Conservation (phyloP, 2,113 vertebrate species). For the Lamprologus ornatipinnis region DNA sequence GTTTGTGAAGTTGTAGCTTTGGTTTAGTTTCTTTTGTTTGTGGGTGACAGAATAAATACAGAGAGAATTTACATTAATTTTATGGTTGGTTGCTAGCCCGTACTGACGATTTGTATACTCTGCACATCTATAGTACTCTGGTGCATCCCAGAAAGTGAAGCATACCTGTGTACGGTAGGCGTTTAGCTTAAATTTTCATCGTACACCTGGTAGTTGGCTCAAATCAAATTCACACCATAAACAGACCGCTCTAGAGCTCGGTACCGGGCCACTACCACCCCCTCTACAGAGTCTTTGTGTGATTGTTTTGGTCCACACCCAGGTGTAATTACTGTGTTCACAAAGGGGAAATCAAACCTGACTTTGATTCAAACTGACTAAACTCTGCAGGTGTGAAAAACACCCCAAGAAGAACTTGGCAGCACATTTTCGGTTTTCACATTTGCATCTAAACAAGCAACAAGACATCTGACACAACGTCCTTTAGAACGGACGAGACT, state of each 20-base stretch:
- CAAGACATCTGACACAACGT: not conserved
- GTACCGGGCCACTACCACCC: not conserved
- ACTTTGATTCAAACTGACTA: not conserved
- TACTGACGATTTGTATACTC: not conserved
- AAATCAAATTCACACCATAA: not conserved
- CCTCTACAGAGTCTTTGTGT: not conserved
- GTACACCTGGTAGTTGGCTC: not conserved
- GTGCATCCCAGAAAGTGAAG: not conserved
- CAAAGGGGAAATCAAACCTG: not conserved
- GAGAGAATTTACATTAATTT: not conserved
- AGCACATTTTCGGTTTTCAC: not conserved
- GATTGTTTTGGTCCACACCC: not conserved
- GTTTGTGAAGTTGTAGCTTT: not conserved
- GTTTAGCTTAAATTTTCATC: not conserved
- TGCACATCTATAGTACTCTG: not conserved
- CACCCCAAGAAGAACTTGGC: not conserved
- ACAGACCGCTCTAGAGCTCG: not conserved
- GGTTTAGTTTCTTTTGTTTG: not conserved
- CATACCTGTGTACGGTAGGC: not conserved
- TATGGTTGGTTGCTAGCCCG: accelerated
- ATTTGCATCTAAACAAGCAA: not conserved
- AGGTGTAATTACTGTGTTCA: not conserved
- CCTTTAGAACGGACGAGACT: not conserved
- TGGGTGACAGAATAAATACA: not conserved
- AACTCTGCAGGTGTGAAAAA: not conserved